phyloP scores from a whole-genome alignment of 2,797 vertebrate genomes.

The Pagetopsis macropterus region DNA sequence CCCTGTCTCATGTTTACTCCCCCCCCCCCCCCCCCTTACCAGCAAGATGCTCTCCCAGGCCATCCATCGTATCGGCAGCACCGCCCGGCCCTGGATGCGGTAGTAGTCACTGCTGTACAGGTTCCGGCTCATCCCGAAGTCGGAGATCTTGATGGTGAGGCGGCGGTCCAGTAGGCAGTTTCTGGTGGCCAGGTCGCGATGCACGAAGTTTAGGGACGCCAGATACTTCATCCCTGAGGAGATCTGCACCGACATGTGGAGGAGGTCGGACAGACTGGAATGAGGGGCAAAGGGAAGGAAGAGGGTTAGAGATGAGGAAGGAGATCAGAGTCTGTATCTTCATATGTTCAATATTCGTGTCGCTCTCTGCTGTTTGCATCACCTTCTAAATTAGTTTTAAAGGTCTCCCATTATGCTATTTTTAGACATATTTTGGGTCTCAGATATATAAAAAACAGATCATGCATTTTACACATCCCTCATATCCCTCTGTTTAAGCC shows the following conservation, averaged over 20 bases:
- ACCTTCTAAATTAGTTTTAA: too few relatives aligned
- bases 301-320: neutral
- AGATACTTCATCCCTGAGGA: constrained; percentile 97
- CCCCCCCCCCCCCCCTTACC: constrained; percentile 76
- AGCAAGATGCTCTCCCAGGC: constrained; percentile 98
- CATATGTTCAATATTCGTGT: too few relatives aligned
- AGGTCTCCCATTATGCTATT: too few relatives aligned
- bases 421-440: too few relatives aligned
- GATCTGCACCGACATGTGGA: constrained; percentile 94
- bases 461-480: too few relatives aligned
- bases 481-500: too few relatives aligned
- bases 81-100: constrained; percentile 95
- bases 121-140: constrained; percentile 98
- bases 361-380: too few relatives aligned
- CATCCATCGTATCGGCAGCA: constrained; percentile 98
- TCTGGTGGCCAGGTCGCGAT: constrained; percentile 95
- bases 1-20: neutral
- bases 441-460: too few relatives aligned
- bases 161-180: constrained; percentile 95
- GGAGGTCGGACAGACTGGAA: constrained; percentile 80
- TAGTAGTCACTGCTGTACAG: constrained; percentile 98
- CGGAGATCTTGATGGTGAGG: constrained; percentile 96
- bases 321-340: neutral
- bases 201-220: constrained; percentile 96
- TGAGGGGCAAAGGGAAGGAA: neutral